phyloP scores from a whole-genome alignment of 2,888 invertebrate genomes.

The Luperina nickerlii region DNA sequence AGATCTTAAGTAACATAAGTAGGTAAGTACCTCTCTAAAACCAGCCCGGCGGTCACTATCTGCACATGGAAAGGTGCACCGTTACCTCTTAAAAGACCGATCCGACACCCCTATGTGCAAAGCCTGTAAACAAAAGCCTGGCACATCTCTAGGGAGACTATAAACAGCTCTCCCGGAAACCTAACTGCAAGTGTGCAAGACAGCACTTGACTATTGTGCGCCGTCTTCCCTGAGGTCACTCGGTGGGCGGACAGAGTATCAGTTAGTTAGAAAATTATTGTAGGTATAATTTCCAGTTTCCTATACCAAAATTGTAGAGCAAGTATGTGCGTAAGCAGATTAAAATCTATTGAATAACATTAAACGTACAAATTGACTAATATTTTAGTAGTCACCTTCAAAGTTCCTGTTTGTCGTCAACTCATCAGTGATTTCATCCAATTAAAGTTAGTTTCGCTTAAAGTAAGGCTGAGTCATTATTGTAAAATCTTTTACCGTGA shows the following conservation, averaged over 20 bases:
- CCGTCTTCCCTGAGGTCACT: not conserved
- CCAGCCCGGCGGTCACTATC: not conserved
- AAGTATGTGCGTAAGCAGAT: constrained; percentile 7
- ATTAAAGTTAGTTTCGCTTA: constrained; percentile 52
- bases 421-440: constrained; percentile 42
- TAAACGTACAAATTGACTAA: constrained; percentile 19
- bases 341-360: constrained; percentile 11
- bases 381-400: constrained; percentile 27
- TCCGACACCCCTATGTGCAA: not conserved
- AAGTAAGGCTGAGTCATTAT: constrained; percentile 49
- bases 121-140: not conserved
- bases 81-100: not conserved
- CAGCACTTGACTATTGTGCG: not conserved
- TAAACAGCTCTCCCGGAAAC: not conserved
- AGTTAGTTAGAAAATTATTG: not conserved
- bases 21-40: not conserved
- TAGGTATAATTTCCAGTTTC: not conserved
- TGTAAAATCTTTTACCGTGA: constrained; percentile 36
- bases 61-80: not conserved
- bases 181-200: not conserved
- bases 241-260: not conserved
- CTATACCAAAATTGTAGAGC: not conserved
- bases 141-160: not conserved
- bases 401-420: constrained; percentile 31
- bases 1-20: not conserved